phyloP scores from a whole-genome alignment of 2,797 vertebrate species.

The Sebastolobus altivelis region DNA sequence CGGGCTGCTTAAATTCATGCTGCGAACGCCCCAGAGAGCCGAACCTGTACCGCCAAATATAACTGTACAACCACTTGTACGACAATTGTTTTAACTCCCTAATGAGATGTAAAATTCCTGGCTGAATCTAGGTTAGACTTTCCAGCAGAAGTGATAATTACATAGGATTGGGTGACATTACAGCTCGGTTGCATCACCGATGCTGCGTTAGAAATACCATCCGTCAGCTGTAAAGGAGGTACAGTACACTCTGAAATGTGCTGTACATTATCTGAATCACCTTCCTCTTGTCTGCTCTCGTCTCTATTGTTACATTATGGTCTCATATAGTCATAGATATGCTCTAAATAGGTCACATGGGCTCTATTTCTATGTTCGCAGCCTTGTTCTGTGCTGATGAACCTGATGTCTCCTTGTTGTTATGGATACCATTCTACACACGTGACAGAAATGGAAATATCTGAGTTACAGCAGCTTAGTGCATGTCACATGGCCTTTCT shows the following conservation, averaged over 20 bases:
- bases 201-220: slow-evolving; percentile 1
- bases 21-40: slow-evolving; percentile 21
- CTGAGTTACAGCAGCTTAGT: background rate
- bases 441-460: background rate
- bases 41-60: slow-evolving; percentile 11
- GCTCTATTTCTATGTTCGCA: background rate
- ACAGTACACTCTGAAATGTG: background rate
- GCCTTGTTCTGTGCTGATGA: background rate
- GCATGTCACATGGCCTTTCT: background rate
- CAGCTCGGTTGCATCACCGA: slow-evolving; percentile 60
- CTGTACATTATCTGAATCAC: background rate
- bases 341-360: background rate
- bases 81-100: slow-evolving; percentile 35
- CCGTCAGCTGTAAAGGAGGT: slow-evolving; percentile 27
- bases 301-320: slow-evolving; percentile 8
- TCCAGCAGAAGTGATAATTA: slow-evolving; percentile 34
- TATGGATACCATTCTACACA: background rate
- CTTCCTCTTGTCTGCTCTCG: background rate
- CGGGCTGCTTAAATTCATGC: slow-evolving; percentile 27
- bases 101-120: slow-evolving; percentile 44
- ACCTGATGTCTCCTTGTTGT: background rate
- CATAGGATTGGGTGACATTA: slow-evolving; percentile 50
- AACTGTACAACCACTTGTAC: slow-evolving; percentile 9
- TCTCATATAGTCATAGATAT: background rate
- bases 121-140: slow-evolving; percentile 53